These are phyloP conservation scores for Zeus faber DNA, from an alignment of 2,113 vertebrate species.

Conservation along the genomic window DNA sequence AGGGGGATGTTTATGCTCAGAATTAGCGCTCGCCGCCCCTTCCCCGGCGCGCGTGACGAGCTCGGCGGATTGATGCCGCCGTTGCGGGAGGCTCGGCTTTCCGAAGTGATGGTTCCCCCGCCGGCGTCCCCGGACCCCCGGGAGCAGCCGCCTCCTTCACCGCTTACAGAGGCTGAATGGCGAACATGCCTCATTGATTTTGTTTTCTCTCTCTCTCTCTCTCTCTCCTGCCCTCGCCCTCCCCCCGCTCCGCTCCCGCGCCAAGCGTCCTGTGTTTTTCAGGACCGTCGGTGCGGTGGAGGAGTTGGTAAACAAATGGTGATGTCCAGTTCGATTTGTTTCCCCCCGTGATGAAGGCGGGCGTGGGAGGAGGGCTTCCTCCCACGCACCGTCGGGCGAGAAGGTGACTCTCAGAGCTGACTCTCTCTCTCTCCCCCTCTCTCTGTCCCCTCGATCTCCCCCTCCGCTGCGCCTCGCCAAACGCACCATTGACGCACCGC, in stretches of 20 bases:
- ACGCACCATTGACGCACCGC: too few species aligned
- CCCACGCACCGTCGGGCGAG: slow-evolving; percentile 10
- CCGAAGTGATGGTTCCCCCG: slow-evolving; percentile 1
- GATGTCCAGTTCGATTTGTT: slow-evolving; percentile 29
- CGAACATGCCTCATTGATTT: slow-evolving; percentile 24
- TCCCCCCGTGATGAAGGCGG: slow-evolving; percentile 6
- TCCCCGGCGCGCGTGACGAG: too few species aligned
- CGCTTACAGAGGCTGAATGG: slow-evolving; percentile 14
- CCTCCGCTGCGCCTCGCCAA: too few species aligned
- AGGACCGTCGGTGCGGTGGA: not conserved
- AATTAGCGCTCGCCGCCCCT: too few species aligned
- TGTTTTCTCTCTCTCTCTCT: slow-evolving; percentile 18
- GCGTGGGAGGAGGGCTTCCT: slow-evolving; percentile 1
- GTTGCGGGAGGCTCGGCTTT: slow-evolving; percentile 9
- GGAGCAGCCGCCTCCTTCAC: not conserved
- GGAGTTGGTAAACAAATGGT: slow-evolving; percentile 33
- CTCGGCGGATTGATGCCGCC: not conserved
- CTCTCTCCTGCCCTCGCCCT: too few species aligned
- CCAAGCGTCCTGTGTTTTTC: slow-evolving; percentile 3
- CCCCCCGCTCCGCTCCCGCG: not conserved
- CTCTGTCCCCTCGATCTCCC: slow-evolving; percentile 17
- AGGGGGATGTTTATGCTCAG: too few species aligned
- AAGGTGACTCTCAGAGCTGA: slow-evolving; percentile 7
- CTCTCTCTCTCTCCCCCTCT: not conserved
- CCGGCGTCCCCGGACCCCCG: too few species aligned